A percentile compares a stretch with the other conserved stretches of the same genome.
phyloP scores from a whole-genome alignment of 2,797 vertebrate species.

The Sebastes vulpes region DNA sequence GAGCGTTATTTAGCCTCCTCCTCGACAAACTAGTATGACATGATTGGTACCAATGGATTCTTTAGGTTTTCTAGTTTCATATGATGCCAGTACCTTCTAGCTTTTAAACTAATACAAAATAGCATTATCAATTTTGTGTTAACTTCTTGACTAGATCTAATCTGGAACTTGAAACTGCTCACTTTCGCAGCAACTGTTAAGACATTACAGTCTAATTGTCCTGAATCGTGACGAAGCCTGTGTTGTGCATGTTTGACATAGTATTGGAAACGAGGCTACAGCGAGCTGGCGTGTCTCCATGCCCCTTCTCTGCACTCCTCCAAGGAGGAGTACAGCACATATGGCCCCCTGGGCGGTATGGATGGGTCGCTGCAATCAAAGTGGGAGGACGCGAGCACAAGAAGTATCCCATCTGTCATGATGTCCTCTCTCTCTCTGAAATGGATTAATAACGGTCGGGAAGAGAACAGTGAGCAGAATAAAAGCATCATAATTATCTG shows the following conservation, averaged over 20 bases:
- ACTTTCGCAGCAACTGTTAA: background rate
- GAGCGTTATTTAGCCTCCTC: too few relatives aligned
- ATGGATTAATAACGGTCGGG: constrained; percentile 64
- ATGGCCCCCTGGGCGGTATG: constrained; percentile 80
- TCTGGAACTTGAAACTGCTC: background rate
- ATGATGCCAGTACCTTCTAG: too few relatives aligned
- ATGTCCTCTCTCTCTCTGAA: constrained; percentile 62
- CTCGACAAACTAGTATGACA: too few relatives aligned
- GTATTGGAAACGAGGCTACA: constrained; percentile 39
- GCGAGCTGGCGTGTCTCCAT: constrained; percentile 68
- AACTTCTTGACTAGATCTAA: background rate
- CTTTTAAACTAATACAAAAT: background rate
- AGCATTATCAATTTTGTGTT: background rate
- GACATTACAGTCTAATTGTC: constrained; percentile 7
- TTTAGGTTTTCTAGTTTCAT: too few relatives aligned
- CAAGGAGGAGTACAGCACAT: constrained; percentile 76
- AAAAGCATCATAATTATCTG: constrained; percentile 51
- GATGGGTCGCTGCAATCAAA: constrained; percentile 72
- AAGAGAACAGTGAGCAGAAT: constrained; percentile 49
- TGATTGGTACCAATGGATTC: too few relatives aligned
- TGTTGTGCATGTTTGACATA: constrained; percentile 19
- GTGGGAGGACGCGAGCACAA: constrained; percentile 66
- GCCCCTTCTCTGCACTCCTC: constrained; percentile 71
- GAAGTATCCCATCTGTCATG: constrained; percentile 77
- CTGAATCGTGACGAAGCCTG: background rate